phyloP scores from a whole-genome alignment of 1,140 invertebrate species.

The Caenorhabditis tropicalis region DNA sequence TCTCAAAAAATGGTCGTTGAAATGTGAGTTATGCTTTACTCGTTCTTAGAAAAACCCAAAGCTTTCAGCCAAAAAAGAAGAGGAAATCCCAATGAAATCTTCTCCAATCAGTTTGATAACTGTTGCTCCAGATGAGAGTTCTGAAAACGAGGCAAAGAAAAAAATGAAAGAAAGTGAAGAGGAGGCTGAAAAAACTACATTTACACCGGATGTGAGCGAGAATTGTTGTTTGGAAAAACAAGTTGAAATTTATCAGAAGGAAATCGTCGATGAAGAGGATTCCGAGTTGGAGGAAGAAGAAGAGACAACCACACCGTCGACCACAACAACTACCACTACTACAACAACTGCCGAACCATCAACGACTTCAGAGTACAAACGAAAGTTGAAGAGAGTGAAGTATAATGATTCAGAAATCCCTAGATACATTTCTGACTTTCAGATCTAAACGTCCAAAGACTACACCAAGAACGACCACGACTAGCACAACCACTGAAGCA shows the following conservation, averaged over 20 bases:
- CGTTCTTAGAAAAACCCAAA: neutral
- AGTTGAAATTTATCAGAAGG: conserved; percentile 42
- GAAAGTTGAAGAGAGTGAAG: conserved; percentile 1
- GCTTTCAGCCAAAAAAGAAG: conserved; percentile 8
- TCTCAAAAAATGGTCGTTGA: conserved; percentile 7
- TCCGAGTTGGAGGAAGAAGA: conserved; percentile 41
- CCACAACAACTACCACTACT: conserved; percentile 38
- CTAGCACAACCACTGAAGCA: conserved; percentile 7
- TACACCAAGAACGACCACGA: neutral
- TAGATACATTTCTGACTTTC: neutral
- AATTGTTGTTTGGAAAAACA: conserved; percentile 41
- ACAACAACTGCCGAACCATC: neutral
- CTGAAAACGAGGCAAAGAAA: neutral
- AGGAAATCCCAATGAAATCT: conserved; percentile 20
- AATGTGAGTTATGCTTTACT: neutral
- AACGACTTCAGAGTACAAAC: neutral
- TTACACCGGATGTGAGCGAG: conserved; percentile 28
- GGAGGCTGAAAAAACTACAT: neutral
- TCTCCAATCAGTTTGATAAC: conserved; percentile 22
- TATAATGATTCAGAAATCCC: neutral
- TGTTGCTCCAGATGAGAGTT: conserved; percentile 15
- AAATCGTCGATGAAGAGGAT: conserved; percentile 47
- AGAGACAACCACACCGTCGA: neutral
- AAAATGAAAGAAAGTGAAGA: conserved; percentile 16
- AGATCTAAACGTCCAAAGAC: neutral